Percentiles rank a stretch among this genome's conserved stretches.
Conservation (phyloP, 2,797 vertebrate genomes). For the Mareca penelope region DNA sequence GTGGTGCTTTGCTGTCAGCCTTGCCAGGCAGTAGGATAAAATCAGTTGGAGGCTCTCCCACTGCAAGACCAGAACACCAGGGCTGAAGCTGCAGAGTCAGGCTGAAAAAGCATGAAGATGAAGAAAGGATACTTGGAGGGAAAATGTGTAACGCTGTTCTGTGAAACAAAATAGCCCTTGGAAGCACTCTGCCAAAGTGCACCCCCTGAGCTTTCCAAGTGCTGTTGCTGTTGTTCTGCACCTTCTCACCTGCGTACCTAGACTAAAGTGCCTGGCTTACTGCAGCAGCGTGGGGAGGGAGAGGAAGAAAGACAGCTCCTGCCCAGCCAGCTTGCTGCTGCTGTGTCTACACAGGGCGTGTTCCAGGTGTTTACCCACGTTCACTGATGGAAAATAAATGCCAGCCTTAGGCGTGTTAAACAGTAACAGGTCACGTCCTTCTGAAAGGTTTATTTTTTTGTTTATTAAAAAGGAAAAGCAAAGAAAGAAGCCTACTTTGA, state of each 20-base stretch:
- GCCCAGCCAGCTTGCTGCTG: neutral
- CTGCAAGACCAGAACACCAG: neutral
- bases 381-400: neutral
- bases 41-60: neutral
- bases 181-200: neutral
- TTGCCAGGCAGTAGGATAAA: neutral
- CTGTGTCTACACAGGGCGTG: neutral
- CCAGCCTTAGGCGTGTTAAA: neutral
- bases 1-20: neutral
- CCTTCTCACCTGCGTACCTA: rapidly evolving
- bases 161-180: neutral
- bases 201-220: neutral
- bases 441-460: neutral
- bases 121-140: neutral
- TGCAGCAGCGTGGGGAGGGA: neutral
- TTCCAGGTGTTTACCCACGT: neutral
- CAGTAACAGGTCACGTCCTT: neutral
- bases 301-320: neutral
- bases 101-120: neutral
- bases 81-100: neutral
- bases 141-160: neutral
- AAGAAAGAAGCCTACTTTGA: neutral
- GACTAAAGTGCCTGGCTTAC: neutral
- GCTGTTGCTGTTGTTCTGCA: neutral
- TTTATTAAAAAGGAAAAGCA: no score